Evolutionary conservation across 2,888 invertebrate species (phyloP), one percentile per base, ranked within the genome.

Genomic region (Hemithea aestivaria): DNA sequence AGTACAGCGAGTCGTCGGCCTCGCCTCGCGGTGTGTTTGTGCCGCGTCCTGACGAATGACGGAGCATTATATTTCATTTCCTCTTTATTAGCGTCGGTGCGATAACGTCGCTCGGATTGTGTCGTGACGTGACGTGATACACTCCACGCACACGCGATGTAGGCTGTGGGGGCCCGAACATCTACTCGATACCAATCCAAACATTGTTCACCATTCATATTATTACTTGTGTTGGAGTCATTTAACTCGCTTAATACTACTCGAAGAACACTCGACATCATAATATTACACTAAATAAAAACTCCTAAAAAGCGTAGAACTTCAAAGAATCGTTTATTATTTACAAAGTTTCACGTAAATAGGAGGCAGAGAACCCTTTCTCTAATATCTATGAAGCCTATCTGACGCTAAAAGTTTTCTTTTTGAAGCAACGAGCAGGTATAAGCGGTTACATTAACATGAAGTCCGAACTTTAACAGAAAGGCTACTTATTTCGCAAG

Each of bases 101-200:
- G 47, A 42, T 50, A 42, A 45, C 40, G 44, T 37, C 35, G 41
- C 36, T 42, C 28, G 46, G 46, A 45, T 47, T 47, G 27, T 42
- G 35, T 38, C 50, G 47, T 51, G 45, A n/a, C 43, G 36, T 32
- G 42, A 35, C 21, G 41, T 27, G 42, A 9, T 33, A 26, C 11
- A 23, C 20, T 12, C 35, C 20, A 7, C 16, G 12, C 20, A 29
- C 39, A 40, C 40, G 45, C 42, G 35, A 40, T 24, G 26, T 30
- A n/a, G 24, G 31, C 31, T 27, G 20, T 9, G 22, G 12, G 34
- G 22, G 34, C 34, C 20, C 25, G 32, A 8, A 2, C 21, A 12
- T 10, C n/a, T n/a, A n/a, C n/a, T n/a, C n/a, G n/a, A n/a, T n/a
- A n/a, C n/a, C n/a, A n/a, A n/a, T n/a, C n/a, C n/a, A n/a, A n/a